Percentiles rank a stretch among this genome's conserved stretches.
phyloP scores from a whole-genome alignment of 2,797 vertebrate genomes.

The Cuniculus paca region DNA sequence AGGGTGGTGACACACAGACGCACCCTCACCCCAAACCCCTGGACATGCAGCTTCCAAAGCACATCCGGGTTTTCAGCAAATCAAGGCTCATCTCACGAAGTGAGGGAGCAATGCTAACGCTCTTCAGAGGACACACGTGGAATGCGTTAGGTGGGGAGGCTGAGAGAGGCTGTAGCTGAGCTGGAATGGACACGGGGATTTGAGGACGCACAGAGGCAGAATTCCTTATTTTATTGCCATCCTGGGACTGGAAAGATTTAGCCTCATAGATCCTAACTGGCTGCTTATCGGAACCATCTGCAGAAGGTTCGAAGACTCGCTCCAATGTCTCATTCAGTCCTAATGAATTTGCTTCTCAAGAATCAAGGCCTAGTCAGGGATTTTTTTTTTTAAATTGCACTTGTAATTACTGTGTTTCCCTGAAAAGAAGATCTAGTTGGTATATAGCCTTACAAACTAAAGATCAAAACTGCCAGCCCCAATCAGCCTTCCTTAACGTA shows the following conservation, averaged over 20 bases:
- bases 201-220: not conserved
- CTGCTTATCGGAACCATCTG: slow-evolving; percentile 10
- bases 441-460: not conserved
- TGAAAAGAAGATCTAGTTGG: not conserved
- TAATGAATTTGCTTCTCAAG: not conserved
- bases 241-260: slow-evolving; percentile 1
- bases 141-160: not conserved
- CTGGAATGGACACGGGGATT: not conserved
- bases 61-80: not conserved
- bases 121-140: not conserved
- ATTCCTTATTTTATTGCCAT: not conserved
- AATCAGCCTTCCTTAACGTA: not conserved
- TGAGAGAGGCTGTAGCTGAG: not conserved
- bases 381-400: not conserved
- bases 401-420: not conserved
- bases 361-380: not conserved
- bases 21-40: not conserved
- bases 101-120: not conserved
- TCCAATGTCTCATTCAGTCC: not conserved
- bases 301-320: not conserved
- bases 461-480: not conserved
- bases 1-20: not conserved
- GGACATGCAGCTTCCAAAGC: slow-evolving; percentile 37
- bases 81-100: not conserved
- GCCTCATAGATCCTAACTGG: not conserved